Conservation (phyloP, 2,888 invertebrate genomes). For the Ashinkailepas kermadecensis region DNA sequence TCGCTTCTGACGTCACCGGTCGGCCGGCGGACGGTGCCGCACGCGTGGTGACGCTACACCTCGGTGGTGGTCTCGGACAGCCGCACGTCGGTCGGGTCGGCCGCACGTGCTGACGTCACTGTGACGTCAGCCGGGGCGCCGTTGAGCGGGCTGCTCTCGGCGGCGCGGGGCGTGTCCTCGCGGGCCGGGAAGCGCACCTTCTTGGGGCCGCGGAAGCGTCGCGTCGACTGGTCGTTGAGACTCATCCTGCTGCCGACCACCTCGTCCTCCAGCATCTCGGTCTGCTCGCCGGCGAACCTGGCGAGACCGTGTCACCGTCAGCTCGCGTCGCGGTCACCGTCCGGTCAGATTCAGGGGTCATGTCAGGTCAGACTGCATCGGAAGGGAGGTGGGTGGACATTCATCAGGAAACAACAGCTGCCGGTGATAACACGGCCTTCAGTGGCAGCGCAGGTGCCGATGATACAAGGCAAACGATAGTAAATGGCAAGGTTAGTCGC, state of each 20-base stretch:
- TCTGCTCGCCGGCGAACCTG: conserved; percentile 46
- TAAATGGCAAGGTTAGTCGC: no score
- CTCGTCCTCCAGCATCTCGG: conserved; percentile 39
- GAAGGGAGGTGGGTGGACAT: neutral
- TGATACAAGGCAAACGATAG: no score
- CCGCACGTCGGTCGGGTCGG: neutral
- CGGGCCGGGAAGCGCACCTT: conserved; percentile 13
- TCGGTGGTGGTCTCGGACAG: neutral
- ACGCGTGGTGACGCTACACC: neutral
- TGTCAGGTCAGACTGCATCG: no score
- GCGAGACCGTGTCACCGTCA: conserved; percentile 43
- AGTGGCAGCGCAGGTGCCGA: no score
- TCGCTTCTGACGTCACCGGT: neutral
- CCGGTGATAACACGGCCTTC: neutral
- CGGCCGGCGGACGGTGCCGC: neutral
- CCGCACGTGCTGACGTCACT: neutral
- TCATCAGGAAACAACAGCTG: neutral
- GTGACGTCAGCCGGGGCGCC: neutral
- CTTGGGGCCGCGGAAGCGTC: conserved; percentile 8
- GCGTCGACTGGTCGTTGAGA: conserved; percentile 21
- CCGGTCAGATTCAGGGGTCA: no score
- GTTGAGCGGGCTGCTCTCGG: neutral
- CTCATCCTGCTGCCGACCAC: conserved; percentile 2
- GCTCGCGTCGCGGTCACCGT: conserved; percentile 6
- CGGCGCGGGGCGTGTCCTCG: neutral